A percentile compares a stretch with the other conserved stretches of the same genome.
Evolutionary conservation across 2,888 invertebrate species (phyloP).

Genomic region (Eutolmus rufibarbis): DNA sequence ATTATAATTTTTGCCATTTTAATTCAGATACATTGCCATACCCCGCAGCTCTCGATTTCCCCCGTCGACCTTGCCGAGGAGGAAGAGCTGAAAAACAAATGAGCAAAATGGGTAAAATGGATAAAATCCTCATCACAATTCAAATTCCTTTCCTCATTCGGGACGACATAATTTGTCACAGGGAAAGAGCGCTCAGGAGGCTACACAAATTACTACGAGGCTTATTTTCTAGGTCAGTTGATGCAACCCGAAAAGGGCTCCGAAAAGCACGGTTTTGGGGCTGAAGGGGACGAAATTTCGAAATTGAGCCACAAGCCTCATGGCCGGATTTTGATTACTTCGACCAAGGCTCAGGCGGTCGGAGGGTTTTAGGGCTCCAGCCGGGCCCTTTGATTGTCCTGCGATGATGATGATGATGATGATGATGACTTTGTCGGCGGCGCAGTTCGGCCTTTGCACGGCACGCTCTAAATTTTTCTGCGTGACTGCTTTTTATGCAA

Average conservation of each 20-base stretch:
- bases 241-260: not conserved
- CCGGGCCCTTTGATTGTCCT: not conserved
- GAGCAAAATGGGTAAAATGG: not conserved
- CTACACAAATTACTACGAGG: not conserved
- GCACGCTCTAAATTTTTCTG: not conserved
- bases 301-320: slow-evolving; percentile 1
- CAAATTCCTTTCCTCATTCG: not conserved
- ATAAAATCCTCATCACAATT: not conserved
- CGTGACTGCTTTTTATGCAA: not conserved
- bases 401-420: not conserved
- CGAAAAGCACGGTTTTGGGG: not conserved
- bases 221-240: not conserved
- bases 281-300: not conserved
- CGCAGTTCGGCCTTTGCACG: not conserved
- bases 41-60: not conserved
- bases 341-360: not conserved
- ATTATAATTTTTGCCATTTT: not conserved
- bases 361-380: not conserved
- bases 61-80: not conserved
- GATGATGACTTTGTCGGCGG: not conserved
- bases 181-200: not conserved
- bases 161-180: not conserved
- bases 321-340: slow-evolving; percentile 24
- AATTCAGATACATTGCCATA: not conserved
- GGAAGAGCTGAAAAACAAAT: not conserved